A percentile compares a stretch with the other conserved stretches of the same genome.
These are phyloP conservation scores for Linnaemya vulpina DNA, from an alignment of 2,888 invertebrate genomes.

Conservation along the genomic window DNA sequence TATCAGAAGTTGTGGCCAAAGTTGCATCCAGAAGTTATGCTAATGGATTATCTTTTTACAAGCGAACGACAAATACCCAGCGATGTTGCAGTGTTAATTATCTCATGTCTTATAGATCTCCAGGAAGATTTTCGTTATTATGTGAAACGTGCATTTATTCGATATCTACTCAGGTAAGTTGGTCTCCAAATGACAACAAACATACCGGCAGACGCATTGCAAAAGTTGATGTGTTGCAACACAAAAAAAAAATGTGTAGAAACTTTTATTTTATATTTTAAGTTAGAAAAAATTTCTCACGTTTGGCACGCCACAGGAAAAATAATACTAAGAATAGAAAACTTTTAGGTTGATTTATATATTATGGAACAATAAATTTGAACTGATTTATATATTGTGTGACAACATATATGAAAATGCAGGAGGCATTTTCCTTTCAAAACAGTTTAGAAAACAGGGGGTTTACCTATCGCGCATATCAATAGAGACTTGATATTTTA, in stretches of 20 bases:
- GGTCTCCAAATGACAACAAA: not conserved
- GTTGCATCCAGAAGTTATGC: conserved; percentile 81
- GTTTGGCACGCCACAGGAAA: not conserved
- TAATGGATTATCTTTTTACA: conserved; percentile 83
- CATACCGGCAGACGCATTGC: conserved; percentile 8
- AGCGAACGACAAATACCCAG: conserved; percentile 78
- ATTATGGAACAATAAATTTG: no score
- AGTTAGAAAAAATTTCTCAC: not conserved
- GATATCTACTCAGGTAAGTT: conserved; percentile 81
- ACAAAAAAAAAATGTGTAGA: not conserved
- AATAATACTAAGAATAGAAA: not conserved
- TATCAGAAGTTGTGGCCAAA: conserved; percentile 81
- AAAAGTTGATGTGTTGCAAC: conserved; percentile 1
- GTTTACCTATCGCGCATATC: no score
- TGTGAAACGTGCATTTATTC: conserved; percentile 82
- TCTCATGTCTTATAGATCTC: conserved; percentile 82
- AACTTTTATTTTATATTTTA: not conserved
- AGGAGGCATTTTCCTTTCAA: no score
- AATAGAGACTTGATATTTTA: no score
- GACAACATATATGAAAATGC: no score
- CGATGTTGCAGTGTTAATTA: conserved; percentile 80
- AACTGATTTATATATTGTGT: no score
- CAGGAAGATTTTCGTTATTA: conserved; percentile 83
- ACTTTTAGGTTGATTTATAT: no score
- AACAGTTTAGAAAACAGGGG: no score